A percentile compares a stretch with the other conserved stretches of the same genome.
phyloP scores from a whole-genome alignment of 2,797 vertebrate genomes.

The Xerus rutilus region DNA sequence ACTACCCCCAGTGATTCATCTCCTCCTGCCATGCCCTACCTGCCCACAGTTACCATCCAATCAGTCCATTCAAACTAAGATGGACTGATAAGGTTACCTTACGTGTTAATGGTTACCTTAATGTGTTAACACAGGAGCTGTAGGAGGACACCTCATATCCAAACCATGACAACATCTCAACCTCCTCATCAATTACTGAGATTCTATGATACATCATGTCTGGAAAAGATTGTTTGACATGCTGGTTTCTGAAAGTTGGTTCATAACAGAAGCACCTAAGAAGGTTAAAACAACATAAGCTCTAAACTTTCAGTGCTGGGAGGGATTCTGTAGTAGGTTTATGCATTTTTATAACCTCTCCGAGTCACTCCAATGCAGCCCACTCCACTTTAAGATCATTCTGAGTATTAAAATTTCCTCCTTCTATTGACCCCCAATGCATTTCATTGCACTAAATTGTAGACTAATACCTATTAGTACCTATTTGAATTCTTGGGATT shows the following conservation, averaged over 20 bases:
- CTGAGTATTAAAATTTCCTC: neutral
- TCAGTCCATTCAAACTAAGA: too few relatives aligned
- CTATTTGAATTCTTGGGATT: neutral
- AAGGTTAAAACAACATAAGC: neutral
- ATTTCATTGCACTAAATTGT: neutral
- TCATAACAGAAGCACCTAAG: constrained; percentile 2
- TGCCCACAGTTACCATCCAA: too few relatives aligned
- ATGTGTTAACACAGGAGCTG: too few relatives aligned
- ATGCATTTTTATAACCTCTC: neutral
- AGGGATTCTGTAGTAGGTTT: neutral
- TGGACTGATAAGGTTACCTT: too few relatives aligned
- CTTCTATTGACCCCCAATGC: neutral
- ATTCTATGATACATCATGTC: neutral
- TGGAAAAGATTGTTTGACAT: neutral
- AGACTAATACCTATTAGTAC: neutral
- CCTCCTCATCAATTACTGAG: neutral
- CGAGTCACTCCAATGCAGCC: neutral
- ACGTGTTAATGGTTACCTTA: too few relatives aligned
- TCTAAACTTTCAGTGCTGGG: neutral
- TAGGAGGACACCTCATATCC: too few relatives aligned
- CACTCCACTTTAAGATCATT: neutral
- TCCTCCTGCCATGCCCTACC: too few relatives aligned
- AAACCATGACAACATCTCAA: neutral
- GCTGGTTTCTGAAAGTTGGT: neutral
- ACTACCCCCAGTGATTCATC: too few relatives aligned